Conservation (phyloP, 2,113 vertebrate species). For the Benitochromis conjunctus region DNA sequence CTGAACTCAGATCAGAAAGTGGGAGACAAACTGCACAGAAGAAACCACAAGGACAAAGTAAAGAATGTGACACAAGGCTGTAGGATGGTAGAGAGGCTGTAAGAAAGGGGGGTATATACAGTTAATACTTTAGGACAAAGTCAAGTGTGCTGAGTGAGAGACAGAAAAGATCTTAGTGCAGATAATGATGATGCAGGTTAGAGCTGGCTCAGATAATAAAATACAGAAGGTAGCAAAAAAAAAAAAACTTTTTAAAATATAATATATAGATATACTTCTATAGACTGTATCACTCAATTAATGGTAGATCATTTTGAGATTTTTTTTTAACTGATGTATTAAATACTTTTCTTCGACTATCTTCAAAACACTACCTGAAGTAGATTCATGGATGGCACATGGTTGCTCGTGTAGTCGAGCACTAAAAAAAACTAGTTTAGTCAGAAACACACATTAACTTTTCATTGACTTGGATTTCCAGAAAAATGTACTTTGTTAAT, state of each 20-base stretch:
- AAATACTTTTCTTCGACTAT: background rate
- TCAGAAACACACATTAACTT: background rate
- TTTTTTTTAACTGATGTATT: background rate
- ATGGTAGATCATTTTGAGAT: background rate
- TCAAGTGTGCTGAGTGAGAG: background rate
- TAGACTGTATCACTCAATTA: background rate
- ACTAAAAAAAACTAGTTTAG: background rate
- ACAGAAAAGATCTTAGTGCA: background rate
- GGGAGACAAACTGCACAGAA: background rate
- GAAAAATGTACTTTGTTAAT: background rate
- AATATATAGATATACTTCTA: background rate
- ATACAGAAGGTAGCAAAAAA: background rate
- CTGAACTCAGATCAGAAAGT: conserved; percentile 47
- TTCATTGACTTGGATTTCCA: background rate
- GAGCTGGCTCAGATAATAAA: background rate
- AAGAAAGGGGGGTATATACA: background rate
- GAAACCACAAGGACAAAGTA: background rate
- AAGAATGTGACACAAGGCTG: background rate
- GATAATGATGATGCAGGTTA: background rate
- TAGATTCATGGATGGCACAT: background rate
- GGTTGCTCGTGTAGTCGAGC: background rate
- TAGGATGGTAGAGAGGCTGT: background rate
- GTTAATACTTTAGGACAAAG: background rate
- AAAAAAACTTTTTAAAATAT: background rate
- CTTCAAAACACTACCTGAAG: background rate